Conservation (phyloP, 2,113 vertebrate species). For the Noctilio leporinus region DNA sequence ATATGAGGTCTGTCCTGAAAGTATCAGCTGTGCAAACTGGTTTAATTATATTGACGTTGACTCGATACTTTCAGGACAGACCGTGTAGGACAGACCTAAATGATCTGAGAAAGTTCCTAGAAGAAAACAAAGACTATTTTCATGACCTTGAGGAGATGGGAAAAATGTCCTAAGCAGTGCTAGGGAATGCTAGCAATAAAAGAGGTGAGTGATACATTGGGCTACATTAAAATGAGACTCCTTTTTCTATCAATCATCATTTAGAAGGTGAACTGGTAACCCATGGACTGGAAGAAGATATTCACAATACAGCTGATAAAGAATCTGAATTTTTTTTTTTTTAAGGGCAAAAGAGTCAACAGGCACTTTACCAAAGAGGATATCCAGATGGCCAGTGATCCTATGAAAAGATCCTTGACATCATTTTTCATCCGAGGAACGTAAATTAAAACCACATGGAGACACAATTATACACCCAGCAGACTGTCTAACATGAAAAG, state of each 20-base stretch:
- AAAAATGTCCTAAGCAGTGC: background rate
- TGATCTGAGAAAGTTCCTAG: background rate
- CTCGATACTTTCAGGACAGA: too few species aligned
- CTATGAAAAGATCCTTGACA: background rate
- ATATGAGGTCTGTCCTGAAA: too few species aligned
- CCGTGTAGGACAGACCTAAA: background rate
- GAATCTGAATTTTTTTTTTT: background rate
- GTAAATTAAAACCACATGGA: background rate
- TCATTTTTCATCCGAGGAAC: background rate
- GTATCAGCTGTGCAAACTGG: too few species aligned
- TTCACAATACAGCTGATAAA: background rate
- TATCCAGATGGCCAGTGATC: background rate
- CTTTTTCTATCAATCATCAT: background rate
- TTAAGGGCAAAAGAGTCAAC: background rate
- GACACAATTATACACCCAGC: background rate
- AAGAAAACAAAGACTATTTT: background rate
- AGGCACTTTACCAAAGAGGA: background rate
- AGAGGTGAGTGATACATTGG: background rate
- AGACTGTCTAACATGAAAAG: background rate
- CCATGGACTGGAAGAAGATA: background rate
- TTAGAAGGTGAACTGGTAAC: background rate
- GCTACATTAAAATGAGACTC: background rate
- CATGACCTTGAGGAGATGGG: background rate
- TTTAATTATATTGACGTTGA: too few species aligned
- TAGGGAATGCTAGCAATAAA: background rate